These are phyloP conservation scores for Cenopis cana DNA, from an alignment of 2,888 invertebrate genomes.

Conservation along the genomic window DNA sequence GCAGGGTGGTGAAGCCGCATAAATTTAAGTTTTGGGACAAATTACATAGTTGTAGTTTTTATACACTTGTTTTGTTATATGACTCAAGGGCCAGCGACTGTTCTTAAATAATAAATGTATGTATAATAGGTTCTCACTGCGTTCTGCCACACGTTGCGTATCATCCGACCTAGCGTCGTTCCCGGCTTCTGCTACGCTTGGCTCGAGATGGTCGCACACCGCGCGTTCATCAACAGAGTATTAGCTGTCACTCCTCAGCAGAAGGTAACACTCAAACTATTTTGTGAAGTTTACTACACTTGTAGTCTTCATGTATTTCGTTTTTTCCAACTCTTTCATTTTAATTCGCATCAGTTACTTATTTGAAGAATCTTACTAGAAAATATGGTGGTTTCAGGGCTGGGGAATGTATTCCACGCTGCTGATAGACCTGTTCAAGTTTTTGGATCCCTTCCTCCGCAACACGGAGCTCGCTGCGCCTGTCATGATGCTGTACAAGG, in stretches of 20 bases:
- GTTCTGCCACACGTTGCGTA: conserved; percentile 97
- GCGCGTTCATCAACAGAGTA: conserved; percentile 97
- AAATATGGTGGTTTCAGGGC: conserved; percentile 81
- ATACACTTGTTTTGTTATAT: neutral
- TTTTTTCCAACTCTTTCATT: too few relatives aligned
- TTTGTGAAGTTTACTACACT: neutral
- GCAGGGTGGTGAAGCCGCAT: neutral
- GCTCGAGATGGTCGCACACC: conserved; percentile 98
- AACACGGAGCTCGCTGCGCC: conserved; percentile 98
- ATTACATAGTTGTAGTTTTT: neutral
- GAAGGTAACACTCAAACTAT: conserved; percentile 78
- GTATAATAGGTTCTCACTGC: conserved; percentile 92
- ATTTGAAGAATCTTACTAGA: neutral
- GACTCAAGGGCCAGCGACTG: neutral
- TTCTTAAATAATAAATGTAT: neutral
- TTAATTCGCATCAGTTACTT: neutral
- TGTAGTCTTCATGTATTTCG: neutral
- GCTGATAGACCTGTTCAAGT: conserved; percentile 97
- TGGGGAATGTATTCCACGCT: conserved; percentile 99
- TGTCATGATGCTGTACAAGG: conserved; percentile 97
- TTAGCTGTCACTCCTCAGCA: conserved; percentile 96
- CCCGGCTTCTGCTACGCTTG: conserved; percentile 99
- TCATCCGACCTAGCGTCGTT: conserved; percentile 95
- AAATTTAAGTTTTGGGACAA: neutral
- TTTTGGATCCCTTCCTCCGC: conserved; percentile 97